Evolutionary conservation across 2,113 vertebrate genomes (phyloP), one percentile per base, ranked within the genome.

Genomic region (Paedocypris sp.): DNA sequence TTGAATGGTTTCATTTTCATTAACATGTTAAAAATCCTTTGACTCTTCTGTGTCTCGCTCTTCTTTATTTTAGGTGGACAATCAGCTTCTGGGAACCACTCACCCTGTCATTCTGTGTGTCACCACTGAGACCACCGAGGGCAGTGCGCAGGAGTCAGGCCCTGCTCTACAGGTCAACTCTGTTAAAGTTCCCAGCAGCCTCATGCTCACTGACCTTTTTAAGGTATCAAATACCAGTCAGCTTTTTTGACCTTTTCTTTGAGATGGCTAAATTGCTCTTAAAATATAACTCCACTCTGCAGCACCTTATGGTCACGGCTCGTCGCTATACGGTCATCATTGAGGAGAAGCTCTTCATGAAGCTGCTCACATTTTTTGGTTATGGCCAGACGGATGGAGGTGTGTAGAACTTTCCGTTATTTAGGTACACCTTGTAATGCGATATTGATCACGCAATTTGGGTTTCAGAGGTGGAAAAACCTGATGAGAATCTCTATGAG

Each of bases 221-320:
- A 98, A 98, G 89, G 95, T 97, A 75, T n/a, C n/a, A n/a, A n/a
- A 80, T 71, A 42, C 2, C 2, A 31, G 18, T 20, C 6, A 41
- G 13, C 11, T 36, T 16, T 1, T 22, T 31, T 18, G 8, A 9
- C 11, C 3, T 42, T 41, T 15, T 28, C 16, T 5, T 18, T 38
- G 38, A 39, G n/a, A 38, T 23, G 6, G 2, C 25, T 52, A 11
- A 36, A 20, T 58, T 43, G 4, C 29, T 43, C n/a, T 29, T 42
- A 31, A 11, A 43, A 29, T 29, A 19, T 22, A 9, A 31, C 7
- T 57, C 38, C 43, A 8, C 4, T 26, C 28, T 19, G 13, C 71
- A 99, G 95, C 94, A 98, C 71, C 82, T 99, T 23, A 91, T 98
- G 92, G 82, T 98, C 71, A 98, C 91, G 0, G 90, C 94, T 11